These are phyloP conservation scores for Solenopsis invicta DNA, from an alignment of 1,140 invertebrate species.

Conservation along the genomic window DNA sequence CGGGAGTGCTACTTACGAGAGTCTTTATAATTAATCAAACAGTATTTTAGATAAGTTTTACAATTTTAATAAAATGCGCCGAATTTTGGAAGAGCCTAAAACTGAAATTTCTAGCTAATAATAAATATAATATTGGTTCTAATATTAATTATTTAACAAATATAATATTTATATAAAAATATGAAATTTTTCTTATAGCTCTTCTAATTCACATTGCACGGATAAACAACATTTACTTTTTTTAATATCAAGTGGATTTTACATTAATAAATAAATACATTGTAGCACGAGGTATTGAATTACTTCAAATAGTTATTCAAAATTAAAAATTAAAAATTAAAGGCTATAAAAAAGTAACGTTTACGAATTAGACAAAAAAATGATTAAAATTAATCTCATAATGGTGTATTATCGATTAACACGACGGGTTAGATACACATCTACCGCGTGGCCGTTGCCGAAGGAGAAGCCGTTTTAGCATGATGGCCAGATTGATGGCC, in stretches of 20 bases:
- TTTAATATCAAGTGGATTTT: neutral
- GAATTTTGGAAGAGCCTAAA: neutral
- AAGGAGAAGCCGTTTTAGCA: constrained; percentile 34
- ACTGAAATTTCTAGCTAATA: neutral
- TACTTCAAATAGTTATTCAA: neutral
- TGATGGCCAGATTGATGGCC: constrained; percentile 33
- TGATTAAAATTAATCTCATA: constrained; percentile 18
- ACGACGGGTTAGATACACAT: constrained; percentile 51
- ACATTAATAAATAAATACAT: neutral
- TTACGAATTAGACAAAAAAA: constrained; percentile 11
- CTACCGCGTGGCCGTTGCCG: constrained; percentile 42
- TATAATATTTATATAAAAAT: neutral
- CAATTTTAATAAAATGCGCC: neutral
- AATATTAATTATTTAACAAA: no score
- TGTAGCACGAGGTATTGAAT: neutral
- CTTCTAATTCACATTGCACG: neutral
- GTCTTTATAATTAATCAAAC: neutral
- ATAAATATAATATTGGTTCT: no score
- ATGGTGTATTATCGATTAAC: constrained; percentile 50
- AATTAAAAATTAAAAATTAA: neutral
- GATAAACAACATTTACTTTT: neutral
- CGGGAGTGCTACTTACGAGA: neutral
- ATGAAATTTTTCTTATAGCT: neutral
- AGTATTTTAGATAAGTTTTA: neutral
- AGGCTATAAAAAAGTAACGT: neutral